Evolutionary conservation across 2,113 vertebrate genomes (phyloP).

Genomic region (Antennarius striatus): DNA sequence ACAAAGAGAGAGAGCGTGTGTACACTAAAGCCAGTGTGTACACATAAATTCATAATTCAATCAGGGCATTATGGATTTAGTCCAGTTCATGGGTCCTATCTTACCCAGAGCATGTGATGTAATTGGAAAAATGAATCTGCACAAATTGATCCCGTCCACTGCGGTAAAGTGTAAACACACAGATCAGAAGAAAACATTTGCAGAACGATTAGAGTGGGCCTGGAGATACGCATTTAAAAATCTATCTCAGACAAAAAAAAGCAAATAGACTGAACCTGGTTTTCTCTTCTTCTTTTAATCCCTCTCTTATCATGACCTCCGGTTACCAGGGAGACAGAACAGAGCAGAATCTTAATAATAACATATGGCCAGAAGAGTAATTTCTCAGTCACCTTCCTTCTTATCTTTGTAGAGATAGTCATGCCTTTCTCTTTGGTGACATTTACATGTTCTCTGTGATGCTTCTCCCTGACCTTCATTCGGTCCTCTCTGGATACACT

Average conservation of each 20-base stretch:
- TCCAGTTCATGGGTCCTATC: slow-evolving; percentile 37
- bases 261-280: slow-evolving; percentile 45
- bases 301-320: not conserved
- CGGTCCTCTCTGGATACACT: slow-evolving; percentile 36
- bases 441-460: slow-evolving; percentile 55
- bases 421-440: slow-evolving; percentile 30
- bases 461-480: slow-evolving; percentile 68
- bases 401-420: slow-evolving; percentile 15
- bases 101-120: slow-evolving; percentile 65
- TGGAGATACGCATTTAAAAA: slow-evolving; percentile 74
- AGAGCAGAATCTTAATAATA: slow-evolving; percentile 1
- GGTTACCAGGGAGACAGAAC: slow-evolving; percentile 10
- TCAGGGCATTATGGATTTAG: slow-evolving; percentile 11
- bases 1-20: not conserved
- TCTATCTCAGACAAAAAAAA: slow-evolving; percentile 40
- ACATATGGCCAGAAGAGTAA: slow-evolving; percentile 2
- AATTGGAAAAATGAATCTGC: slow-evolving; percentile 85
- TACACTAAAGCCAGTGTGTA: slow-evolving; percentile 10
- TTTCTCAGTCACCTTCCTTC: not conserved
- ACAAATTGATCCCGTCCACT: slow-evolving; percentile 83
- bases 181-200: slow-evolving; percentile 18
- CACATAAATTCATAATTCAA: slow-evolving; percentile 68
- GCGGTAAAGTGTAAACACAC: slow-evolving; percentile 71
- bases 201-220: slow-evolving; percentile 61
- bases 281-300: not conserved